Conservation (phyloP, 2,113 vertebrate species). For the Ramphastos sulfuratus region DNA sequence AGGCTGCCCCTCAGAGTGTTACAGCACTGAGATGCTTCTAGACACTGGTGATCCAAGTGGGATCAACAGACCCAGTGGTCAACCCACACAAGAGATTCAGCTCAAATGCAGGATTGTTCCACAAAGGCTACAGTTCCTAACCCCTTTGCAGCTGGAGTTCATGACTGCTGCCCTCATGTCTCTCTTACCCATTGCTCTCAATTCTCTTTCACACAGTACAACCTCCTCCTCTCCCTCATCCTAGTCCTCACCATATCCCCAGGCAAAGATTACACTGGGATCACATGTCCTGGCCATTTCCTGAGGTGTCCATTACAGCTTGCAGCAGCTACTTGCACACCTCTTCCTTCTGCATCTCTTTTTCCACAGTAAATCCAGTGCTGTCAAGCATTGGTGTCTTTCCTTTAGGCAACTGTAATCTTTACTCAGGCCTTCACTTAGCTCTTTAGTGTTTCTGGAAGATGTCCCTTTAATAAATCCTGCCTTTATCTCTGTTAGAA, state of each 20-base stretch:
- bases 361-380: not conserved
- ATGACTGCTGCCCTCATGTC: not conserved
- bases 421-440: not conserved
- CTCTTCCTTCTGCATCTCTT: not conserved
- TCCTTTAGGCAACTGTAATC: not conserved
- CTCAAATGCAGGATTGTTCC: not conserved
- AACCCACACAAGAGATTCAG: not conserved
- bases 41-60: rapidly evolving
- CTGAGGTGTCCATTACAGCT: not conserved
- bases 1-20: not conserved
- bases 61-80: not conserved
- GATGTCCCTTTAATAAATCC: not conserved
- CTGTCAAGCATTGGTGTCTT: not conserved
- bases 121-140: not conserved
- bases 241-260: not conserved
- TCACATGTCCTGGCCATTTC: not conserved
- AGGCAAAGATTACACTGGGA: not conserved
- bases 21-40: not conserved
- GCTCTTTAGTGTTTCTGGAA: not conserved
- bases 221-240: not conserved
- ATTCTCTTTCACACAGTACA: not conserved
- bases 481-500: not conserved
- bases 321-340: not conserved
- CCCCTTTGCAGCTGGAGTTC: not conserved
- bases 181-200: rapidly evolving